Conservation (phyloP, 2,113 vertebrate genomes). For the Fulmarus glacialis region DNA sequence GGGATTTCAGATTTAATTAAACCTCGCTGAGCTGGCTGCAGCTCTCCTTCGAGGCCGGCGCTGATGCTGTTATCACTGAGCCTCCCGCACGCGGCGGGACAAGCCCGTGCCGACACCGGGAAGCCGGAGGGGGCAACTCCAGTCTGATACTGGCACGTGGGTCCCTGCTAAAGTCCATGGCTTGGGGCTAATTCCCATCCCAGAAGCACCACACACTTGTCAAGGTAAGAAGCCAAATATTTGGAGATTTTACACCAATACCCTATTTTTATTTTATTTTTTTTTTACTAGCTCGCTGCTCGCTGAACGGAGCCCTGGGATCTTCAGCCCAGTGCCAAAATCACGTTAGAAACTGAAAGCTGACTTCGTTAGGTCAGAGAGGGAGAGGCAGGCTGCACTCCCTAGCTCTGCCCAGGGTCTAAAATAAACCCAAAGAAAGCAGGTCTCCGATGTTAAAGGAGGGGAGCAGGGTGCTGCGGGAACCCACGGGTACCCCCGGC, state of each 20-base stretch:
- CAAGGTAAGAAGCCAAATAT: not conserved
- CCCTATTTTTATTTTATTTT: not conserved
- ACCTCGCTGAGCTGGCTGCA: not conserved
- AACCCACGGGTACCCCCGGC: not conserved
- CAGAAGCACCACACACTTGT: not conserved
- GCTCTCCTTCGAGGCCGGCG: not conserved
- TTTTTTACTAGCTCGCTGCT: not conserved
- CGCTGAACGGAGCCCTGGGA: not conserved
- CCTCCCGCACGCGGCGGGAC: accelerated
- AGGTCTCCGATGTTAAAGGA: not conserved
- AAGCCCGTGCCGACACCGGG: not conserved
- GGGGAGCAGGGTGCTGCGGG: not conserved
- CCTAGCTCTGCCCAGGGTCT: not conserved
- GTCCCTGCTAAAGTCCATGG: not conserved
- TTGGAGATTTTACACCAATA: not conserved
- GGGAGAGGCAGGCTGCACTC: not conserved
- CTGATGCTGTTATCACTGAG: not conserved
- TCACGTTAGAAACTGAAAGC: not conserved
- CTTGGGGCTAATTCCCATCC: not conserved
- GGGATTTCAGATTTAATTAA: constrained; percentile 46
- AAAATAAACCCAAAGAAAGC: not conserved
- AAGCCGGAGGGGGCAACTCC: not conserved
- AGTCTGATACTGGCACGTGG: not conserved
- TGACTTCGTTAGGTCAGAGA: not conserved
- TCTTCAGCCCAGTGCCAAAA: not conserved